These are phyloP conservation scores for Ctenoplectra terminalis DNA, from an alignment of 1,140 invertebrate species.

Conservation along the genomic window DNA sequence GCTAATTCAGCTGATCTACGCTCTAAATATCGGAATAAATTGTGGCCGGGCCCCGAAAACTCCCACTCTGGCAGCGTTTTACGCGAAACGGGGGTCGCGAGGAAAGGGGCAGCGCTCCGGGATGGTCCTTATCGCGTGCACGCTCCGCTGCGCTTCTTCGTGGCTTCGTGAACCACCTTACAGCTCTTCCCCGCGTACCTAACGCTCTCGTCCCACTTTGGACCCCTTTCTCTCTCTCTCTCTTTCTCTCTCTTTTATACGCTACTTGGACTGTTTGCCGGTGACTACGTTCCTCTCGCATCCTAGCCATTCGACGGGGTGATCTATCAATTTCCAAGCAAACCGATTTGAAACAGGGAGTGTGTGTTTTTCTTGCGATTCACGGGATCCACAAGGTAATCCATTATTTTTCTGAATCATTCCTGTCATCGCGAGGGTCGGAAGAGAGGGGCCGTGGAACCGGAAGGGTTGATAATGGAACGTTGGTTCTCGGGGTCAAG, in stretches of 20 bases:
- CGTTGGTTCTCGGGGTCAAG: neutral
- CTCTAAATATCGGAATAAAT: conserved; percentile 82
- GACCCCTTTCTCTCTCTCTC: too few relatives aligned
- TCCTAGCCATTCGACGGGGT: conserved; percentile 32
- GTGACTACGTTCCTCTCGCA: conserved; percentile 23
- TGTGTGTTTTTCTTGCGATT: conserved; percentile 8
- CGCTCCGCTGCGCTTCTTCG: conserved; percentile 77
- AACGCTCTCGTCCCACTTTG: conserved; percentile 11
- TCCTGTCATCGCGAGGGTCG: neutral
- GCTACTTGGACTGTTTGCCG: conserved; percentile 61
- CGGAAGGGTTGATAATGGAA: neutral
- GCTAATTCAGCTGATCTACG: conserved; percentile 73
- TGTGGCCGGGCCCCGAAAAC: conserved; percentile 60
- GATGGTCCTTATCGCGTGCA: conserved; percentile 80
- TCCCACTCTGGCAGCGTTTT: neutral
- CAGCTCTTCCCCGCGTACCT: conserved; percentile 50
- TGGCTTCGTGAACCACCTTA: conserved; percentile 71
- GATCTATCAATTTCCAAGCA: conserved; percentile 67
- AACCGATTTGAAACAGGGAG: conserved; percentile 59
- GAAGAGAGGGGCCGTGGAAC: too few relatives aligned
- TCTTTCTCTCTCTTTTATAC: conserved; percentile 8
- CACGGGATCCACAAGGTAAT: conserved; percentile 15
- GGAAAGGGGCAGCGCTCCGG: conserved; percentile 33
- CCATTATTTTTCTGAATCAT: conserved; percentile 37
- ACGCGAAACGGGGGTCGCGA: neutral